Base-by-base conservation (phyloP, 2,113 vertebrate species). In the Eptatretus burgeri region DNA sequence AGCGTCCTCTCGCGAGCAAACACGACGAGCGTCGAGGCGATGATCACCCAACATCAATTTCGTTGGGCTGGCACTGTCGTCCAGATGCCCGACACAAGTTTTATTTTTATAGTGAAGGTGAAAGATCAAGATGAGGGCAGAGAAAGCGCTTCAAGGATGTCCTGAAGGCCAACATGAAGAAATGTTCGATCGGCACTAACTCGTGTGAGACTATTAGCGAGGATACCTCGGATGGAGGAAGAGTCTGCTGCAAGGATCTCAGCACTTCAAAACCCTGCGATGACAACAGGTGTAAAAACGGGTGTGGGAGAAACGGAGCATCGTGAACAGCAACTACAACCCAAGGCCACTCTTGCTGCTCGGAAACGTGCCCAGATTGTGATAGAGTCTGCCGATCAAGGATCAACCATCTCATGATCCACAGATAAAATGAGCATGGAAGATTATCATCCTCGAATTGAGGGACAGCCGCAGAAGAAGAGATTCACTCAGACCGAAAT, bases 141-240 rank as follows among this genome's bases (percentile, higher is more conserved):
- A 56, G 52, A 56, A 56, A 56, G 52, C 18, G 52, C 52, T 56
- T 56, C 52, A 56, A 56, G 52, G 52, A 56, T 56, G 52, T 56
- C 52, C 52, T 56, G 14, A 56, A 56, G 52, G 52, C 52, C 52
- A 56, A 56, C 52, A 56, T 56, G 18, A 56, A 56, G 9, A 56
- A 56, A 17, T 56, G 52, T 17, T 16, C 52, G 14, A 56, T 56
- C 18, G 52, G 18, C 52, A 56, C 52, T 17, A 56, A 56, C 7
- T 56, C 52, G 18, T 56, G 52, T 14, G 52, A 56, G 52, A 56
- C 52, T 56, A 14, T 56, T 56, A 17, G 14, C 52, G 14, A 56
- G 52, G 52, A 56, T 56, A 56, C 52, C 52, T 56, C 52, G 18
- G 52, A 56, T 56, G 52, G 52, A 56, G 52, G 18, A 14, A 56